Evolutionary conservation across 2,113 vertebrate species (phyloP), one percentile per base, ranked within the genome.

Genomic region (Poeciliopsis prolifica): DNA sequence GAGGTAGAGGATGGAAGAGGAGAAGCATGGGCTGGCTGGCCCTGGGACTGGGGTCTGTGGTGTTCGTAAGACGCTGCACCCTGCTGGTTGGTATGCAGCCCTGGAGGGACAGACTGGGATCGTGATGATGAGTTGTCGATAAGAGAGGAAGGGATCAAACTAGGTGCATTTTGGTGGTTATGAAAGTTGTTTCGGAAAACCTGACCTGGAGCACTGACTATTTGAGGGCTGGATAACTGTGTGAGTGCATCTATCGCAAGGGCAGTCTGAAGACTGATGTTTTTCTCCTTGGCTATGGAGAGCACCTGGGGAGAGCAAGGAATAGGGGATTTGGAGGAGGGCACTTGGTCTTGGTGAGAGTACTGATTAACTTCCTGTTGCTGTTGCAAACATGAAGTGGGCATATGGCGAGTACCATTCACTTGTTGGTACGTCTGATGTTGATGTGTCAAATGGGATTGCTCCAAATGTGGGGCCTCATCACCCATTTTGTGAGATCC

Each of bases 201-300:
- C 9, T 93, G 94, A 0, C 78, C 72, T 19, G 84, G 82, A 2
- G 95, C 87, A 60, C 70, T 80, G 44, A 64, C 61, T 67, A 79
- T 61, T 83, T 96, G 95, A 6, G 95, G 95, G 77, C 94, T 93
- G 19, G 97, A 98, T 86, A 98, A 92, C 88, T 98, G 97, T 0
- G 97, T 99, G 62, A 99, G 95, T 82, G 97, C 97, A 89, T 99
- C 97, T 0, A 99, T 98, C 75, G 97, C 97, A 2, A 99, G 98
- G 86, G 97, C 97, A 12, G 97, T 97, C 94, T 99, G 96, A 85
- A 98, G 94, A 91, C 97, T 98, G 86, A 98, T 93, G 91, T 99
- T 98, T 79, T 97, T 97, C 90, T 98, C 97, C 95, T 98, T 99
- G 75, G 97, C 97, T 51, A 98, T 97, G 76, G 94, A 98, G 81